Evolutionary conservation across 2,888 invertebrate species (phyloP), one percentile per base, ranked within the genome.

Genomic region (Nebria brevicollis): DNA sequence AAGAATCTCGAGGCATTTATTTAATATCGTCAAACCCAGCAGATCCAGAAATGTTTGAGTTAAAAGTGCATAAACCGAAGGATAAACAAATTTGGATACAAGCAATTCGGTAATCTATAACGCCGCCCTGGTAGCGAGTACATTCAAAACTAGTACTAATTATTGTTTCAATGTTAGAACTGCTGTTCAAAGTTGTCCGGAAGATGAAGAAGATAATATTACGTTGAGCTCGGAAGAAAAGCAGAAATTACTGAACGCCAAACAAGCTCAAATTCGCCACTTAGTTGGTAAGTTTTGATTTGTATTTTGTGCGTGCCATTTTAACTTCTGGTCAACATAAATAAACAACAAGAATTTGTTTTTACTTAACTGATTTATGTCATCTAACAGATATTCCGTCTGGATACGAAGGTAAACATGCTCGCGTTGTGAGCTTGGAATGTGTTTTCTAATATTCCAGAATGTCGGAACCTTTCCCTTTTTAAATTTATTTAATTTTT

Each of bases 11-110:
- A 3, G 96, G 97, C 0, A 94, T 98, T 86, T 98, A 98, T 90
- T 92, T 98, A 79, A 97, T 98, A 85, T 96, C 96, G 84, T 96
- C 97, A 84, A 97, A 97, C 86, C 96, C 97, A 5, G 92, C 94
- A 4, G 96, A 95, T 87, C 98, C 98, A 0, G 98, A 98, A 91
- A 98, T 98, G 98, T 98, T 98, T 88, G 98, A 98, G 88, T 90
- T 98, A 77, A 94, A 97, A 87, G 93, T 94, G 41, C 95, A 96
- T 86, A 93, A 95, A 83, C 97, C 97, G 43, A 96, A 96, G 88
- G 97, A 98, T 86, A 95, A 97, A 87, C 95, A 95, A 86, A 90
- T 93, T 11, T 98, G 98, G 98, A 96, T 98, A 87, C 94, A 95
- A 86, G 93, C 95, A 66, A 95, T 98, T 85, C 92, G 96, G 92